Base-by-base conservation (phyloP, 2,888 invertebrate genomes). In the Nowickia ferox region DNA sequence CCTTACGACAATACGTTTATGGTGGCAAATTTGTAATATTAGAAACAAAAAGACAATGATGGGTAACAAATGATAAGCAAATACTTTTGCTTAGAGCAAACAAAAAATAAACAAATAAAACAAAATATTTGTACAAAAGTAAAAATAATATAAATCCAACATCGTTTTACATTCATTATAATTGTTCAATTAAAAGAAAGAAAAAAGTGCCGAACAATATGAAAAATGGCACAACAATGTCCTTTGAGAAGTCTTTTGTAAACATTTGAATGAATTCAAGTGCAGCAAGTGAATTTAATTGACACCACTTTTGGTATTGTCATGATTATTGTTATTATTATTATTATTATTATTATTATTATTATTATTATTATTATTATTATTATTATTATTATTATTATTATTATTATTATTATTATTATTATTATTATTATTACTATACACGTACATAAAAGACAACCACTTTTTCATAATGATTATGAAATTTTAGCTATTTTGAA, bases 31-130 rank as follows among this genome's bases (percentile, higher is more conserved):
- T 74, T 42, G 51, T 53, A 51, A 22, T 51, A 75, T 63, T 75
- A 30, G 22, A 63, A n/a, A 6, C 74, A 51, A 63, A 44, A 38
- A 46, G 46, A 9, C 2, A 1, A 30, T 30, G 19, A 9, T 42
- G 40, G 22, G 5, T 44, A 9, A 30, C 59, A 72, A 72, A 63
- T 75, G 22, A 75, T 53, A 75, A 75, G n/a, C 42, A 75, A 75
- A 74, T 51, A 74, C 19, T 63, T 63, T 59, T 11, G 44, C 9
- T 9, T 30, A 15, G 4, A 17, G 22, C n/a, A 2, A n/a, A 57
- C 4, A 57, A 48, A 44, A 30, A 5, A 15, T 30, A 57, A n/a
- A 42, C 6, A 38, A 55, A 48, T 9, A 44, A 57, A n/a, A 42
- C 10, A 38, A 55, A 48, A 13, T 17, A n/a, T 15, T 48, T 15